phyloP scores from a whole-genome alignment of 1,140 invertebrate genomes.

The Anoplophora glabripennis region DNA sequence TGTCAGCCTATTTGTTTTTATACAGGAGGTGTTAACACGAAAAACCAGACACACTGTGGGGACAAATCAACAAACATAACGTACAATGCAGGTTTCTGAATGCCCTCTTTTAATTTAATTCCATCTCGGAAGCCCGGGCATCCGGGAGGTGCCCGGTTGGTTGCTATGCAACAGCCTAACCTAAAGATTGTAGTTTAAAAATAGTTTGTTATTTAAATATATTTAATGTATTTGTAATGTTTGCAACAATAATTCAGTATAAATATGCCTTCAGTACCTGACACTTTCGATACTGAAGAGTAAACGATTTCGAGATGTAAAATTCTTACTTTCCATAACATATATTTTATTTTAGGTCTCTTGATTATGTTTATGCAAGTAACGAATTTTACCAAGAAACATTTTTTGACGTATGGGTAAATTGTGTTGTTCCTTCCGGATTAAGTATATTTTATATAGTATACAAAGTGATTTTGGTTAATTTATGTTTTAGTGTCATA shows the following conservation, averaged over 20 bases:
- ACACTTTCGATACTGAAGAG: background rate
- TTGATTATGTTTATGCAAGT: slow-evolving; percentile 5
- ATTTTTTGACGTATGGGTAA: slow-evolving; percentile 31
- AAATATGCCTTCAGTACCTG: background rate
- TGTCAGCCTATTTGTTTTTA: too few species aligned
- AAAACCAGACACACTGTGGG: too few species aligned
- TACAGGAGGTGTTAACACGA: too few species aligned
- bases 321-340: background rate
- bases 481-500: slow-evolving; percentile 30
- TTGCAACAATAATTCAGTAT: too few species aligned
- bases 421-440: slow-evolving; percentile 33
- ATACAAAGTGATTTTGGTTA: slow-evolving; percentile 24
- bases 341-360: slow-evolving; percentile 6
- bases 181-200: background rate
- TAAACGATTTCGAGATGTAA: background rate
- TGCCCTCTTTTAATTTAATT: too few species aligned
- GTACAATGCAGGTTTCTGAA: too few species aligned
- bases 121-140: too few species aligned
- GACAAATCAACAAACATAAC: too few species aligned
- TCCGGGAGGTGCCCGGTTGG: background rate
- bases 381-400: slow-evolving; percentile 25
- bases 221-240: too few species aligned
- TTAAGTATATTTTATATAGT: slow-evolving; percentile 27
- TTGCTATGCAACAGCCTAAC: slow-evolving; percentile 7
- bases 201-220: background rate